These are phyloP conservation scores for Mormyrus hasselquistii DNA, from an alignment of 2,797 vertebrate genomes.

Conservation along the genomic window DNA sequence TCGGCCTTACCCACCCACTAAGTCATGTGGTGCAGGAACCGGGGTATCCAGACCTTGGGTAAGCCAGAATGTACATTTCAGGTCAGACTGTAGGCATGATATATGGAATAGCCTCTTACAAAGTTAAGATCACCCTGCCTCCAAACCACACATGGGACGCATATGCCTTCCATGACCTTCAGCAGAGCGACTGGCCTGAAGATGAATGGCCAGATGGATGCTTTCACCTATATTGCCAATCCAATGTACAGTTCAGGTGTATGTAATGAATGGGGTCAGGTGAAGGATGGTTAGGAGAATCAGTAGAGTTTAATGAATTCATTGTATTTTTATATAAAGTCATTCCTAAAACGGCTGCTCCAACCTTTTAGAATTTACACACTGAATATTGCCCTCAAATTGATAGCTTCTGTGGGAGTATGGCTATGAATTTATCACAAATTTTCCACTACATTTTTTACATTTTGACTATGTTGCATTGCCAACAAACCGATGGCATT, in stretches of 20 bases:
- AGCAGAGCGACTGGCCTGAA: neutral
- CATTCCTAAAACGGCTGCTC: neutral
- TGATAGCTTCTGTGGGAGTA: neutral
- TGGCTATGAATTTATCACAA: neutral
- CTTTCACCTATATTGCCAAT: neutral
- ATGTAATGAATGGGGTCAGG: neutral
- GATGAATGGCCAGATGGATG: neutral
- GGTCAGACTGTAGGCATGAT: neutral
- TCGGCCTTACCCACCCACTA: conserved; percentile 22
- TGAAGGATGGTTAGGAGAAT: neutral
- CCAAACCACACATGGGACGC: neutral
- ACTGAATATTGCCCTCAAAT: neutral
- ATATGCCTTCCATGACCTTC: neutral
- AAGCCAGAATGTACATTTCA: neutral
- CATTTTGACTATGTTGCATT: neutral
- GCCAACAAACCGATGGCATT: neutral
- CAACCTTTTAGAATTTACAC: neutral
- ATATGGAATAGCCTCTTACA: neutral
- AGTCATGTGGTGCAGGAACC: conserved; percentile 26
- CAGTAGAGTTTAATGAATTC: neutral
- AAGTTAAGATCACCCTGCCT: neutral
- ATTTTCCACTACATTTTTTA: neutral
- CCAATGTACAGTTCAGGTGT: neutral
- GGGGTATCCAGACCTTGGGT: conserved; percentile 1
- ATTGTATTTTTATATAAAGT: neutral